These are phyloP conservation scores for Phania funesta DNA, from an alignment of 2,888 invertebrate species.

Conservation along the genomic window DNA sequence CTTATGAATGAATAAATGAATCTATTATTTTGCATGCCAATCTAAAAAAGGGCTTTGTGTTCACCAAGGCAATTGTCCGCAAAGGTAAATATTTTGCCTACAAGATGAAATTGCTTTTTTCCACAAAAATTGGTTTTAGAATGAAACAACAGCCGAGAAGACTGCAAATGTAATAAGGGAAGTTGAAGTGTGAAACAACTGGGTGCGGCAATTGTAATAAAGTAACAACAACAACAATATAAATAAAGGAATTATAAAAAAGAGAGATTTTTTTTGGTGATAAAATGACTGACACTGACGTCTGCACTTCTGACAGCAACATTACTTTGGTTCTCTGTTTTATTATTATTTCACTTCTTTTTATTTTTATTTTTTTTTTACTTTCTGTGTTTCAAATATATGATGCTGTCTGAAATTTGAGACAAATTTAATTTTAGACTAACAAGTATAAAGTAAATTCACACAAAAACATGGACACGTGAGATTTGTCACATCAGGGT, in stretches of 20 bases:
- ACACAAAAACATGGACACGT: constrained; percentile 62
- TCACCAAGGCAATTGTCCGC: constrained; percentile 55
- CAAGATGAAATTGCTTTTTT: constrained; percentile 43
- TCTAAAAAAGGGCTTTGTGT: constrained; percentile 19
- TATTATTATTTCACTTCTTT: constrained; percentile 19
- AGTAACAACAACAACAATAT: constrained; percentile 15
- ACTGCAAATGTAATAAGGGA: constrained; percentile 32
- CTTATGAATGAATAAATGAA: constrained; percentile 25
- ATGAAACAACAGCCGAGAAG: background rate
- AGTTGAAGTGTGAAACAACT: constrained; percentile 43
- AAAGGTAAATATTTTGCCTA: constrained; percentile 66
- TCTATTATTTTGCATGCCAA: constrained; percentile 1
- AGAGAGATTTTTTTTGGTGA: constrained; percentile 46
- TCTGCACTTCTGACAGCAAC: constrained; percentile 65
- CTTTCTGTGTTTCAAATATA: constrained; percentile 29
- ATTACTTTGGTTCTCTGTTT: constrained; percentile 40
- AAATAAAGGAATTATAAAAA: constrained; percentile 39
- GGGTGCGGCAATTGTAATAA: constrained; percentile 48
- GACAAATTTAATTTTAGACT: constrained; percentile 66
- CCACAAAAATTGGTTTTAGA: constrained; percentile 50
- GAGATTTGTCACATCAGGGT: constrained; percentile 67
- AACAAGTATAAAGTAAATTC: constrained; percentile 53
- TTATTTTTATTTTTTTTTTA: background rate
- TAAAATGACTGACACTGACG: constrained; percentile 66
- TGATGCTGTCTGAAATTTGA: constrained; percentile 64